These are phyloP conservation scores for Odontocolon sp. DNA, from an alignment of 2,888 invertebrate genomes.

Conservation along the genomic window DNA sequence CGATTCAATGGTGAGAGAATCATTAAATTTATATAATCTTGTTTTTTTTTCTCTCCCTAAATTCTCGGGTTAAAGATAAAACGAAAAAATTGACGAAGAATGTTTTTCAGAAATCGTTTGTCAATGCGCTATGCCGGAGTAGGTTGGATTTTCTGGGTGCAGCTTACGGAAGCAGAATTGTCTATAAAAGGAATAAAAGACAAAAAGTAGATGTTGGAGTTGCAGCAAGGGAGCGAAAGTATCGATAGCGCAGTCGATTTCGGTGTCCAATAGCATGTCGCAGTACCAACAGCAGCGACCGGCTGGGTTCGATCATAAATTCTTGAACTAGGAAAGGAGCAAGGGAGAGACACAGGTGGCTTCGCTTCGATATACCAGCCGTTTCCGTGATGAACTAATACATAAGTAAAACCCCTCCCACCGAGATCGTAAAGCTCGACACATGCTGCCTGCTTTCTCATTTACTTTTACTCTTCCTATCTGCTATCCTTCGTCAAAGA, in stretches of 20 bases:
- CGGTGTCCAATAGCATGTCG: not conserved
- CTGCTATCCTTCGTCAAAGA: not conserved
- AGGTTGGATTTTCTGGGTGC: too few species aligned
- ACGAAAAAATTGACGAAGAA: too few species aligned
- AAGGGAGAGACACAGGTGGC: conserved; percentile 71
- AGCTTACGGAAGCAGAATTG: not conserved
- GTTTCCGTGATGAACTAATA: conserved; percentile 76
- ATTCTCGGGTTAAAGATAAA: too few species aligned
- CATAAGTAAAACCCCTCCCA: conserved; percentile 72
- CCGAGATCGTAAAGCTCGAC: conserved; percentile 67
- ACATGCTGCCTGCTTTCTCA: conserved; percentile 30
- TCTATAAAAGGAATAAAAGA: not conserved
- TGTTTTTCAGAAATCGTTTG: too few species aligned
- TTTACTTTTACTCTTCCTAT: not conserved
- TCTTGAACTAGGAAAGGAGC: conserved; percentile 63
- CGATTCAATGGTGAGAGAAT: too few species aligned
- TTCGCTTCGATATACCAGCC: conserved; percentile 64
- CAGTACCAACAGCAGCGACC: not conserved
- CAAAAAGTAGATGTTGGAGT: not conserved
- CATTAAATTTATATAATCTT: too few species aligned
- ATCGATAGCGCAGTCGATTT: conserved; percentile 21
- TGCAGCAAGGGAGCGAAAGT: not conserved
- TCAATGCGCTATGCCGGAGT: too few species aligned
- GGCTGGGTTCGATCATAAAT: conserved; percentile 68
- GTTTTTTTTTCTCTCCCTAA: too few species aligned